Base-by-base conservation (phyloP, 2,797 vertebrate species). In the Enteromius viviparus region DNA sequence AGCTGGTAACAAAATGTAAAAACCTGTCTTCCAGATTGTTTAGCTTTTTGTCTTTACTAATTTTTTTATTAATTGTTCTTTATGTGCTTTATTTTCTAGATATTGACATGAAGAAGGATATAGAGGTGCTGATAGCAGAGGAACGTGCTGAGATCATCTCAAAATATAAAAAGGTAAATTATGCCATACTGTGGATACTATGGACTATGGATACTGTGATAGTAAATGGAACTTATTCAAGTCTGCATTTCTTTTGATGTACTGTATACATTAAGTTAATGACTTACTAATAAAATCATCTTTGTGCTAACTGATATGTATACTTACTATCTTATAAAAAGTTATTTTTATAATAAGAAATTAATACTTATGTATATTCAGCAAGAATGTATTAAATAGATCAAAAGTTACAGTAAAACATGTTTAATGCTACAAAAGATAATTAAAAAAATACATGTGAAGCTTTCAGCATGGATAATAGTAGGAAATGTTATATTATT, bases 61-160 rank as follows among this genome's bases (percentile, higher is more conserved):
- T 12, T 32, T 76, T 34, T 19, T 29, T 71, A 77, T 10, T 29
- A 14, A 49, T 81, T 87, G 17, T 84, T 49, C 19, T 29, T 32
- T 45, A 19, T 80, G 71, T 79, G 51, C 2, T 87, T 1, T 58
- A 26, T 66, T 85, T 34, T 85, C 17, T 93, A 97, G 96, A 90
- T 95, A 93, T 92, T 96, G 97, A 96, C 95, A 96, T 97, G 96
- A 98, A 96, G 96, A 97, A 97, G 92, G 95, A 97, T 89, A 94
- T 96, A 45, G 95, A 96, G 89, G 93, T 94, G 87, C 91, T 97
- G 89, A 95, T 97, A 92, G 95, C 96, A 90, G 95, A 96, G 91
- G 96, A 97, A 93, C 94, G 95, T 83, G 95, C 95, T 32, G 95
- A 96, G 62, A 97, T 97, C 85, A 92, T 97, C 93, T 89, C 94